A percentile compares a stretch with the other conserved stretches of the same genome.
These are phyloP conservation scores for Perizoma flavofasciatum DNA, from an alignment of 2,888 invertebrate species.

Conservation along the genomic window DNA sequence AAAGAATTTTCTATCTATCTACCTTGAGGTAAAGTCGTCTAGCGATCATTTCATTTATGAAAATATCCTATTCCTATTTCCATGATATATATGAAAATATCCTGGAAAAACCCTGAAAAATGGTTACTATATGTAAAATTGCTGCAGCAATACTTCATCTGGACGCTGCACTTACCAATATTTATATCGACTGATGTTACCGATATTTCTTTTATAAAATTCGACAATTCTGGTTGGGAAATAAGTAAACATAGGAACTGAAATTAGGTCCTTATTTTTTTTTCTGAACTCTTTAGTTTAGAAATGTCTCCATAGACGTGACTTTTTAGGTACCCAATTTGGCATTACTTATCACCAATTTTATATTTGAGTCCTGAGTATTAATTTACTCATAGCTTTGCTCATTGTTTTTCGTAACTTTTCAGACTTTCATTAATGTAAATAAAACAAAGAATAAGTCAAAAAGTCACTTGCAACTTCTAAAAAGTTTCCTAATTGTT, in stretches of 20 bases:
- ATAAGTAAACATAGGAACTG: background rate
- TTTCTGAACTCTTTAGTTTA: too few species aligned
- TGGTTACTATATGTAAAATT: conserved; percentile 22
- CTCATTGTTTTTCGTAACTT: conserved; percentile 18
- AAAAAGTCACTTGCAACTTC: conserved; percentile 2
- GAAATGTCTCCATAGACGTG: too few species aligned
- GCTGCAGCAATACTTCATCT: conserved; percentile 20
- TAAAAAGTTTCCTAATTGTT: background rate
- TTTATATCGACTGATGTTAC: conserved; percentile 19
- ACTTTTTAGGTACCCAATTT: too few species aligned
- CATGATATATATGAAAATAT: conserved; percentile 13
- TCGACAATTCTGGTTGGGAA: conserved; percentile 1
- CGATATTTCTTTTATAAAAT: conserved; percentile 16
- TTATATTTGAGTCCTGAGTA: conserved; percentile 1
- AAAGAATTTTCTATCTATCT: too few species aligned
- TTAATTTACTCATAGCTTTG: background rate
- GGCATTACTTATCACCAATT: background rate
- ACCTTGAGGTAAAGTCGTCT: too few species aligned
- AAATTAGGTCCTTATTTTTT: too few species aligned
- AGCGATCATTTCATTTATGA: background rate
- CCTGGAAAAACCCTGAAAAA: conserved; percentile 15
- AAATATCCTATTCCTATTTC: conserved; percentile 16
- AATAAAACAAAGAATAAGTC: conserved; percentile 13
- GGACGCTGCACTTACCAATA: conserved; percentile 23
- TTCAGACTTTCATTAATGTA: conserved; percentile 18